These are phyloP conservation scores for Mormoops blainvillei DNA, from an alignment of 2,113 vertebrate species.

Conservation along the genomic window DNA sequence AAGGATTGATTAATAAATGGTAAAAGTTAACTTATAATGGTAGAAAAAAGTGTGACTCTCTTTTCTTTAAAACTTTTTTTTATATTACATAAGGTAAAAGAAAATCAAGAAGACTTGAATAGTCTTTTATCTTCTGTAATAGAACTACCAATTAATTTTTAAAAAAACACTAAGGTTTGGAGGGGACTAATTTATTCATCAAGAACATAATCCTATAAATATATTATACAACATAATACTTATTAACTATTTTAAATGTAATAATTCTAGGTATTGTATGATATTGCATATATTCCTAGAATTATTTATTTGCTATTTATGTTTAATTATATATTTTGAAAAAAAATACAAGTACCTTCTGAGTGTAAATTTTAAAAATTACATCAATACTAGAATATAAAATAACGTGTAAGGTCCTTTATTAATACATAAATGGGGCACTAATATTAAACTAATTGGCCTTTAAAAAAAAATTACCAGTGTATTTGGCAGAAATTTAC, in stretches of 20 bases:
- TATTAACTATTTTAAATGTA: neutral
- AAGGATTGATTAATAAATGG: neutral
- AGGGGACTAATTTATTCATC: neutral
- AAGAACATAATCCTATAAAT: neutral
- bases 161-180: neutral
- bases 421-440: neutral
- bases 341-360: neutral
- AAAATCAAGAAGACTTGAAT: neutral
- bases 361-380: neutral
- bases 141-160: neutral
- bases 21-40: neutral
- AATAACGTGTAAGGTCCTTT: neutral
- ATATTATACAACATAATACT: neutral
- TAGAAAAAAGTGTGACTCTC: neutral
- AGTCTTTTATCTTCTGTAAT: neutral
- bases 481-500: neutral
- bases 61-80: neutral
- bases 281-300: neutral
- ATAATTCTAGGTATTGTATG: neutral
- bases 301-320: slow-evolving; percentile 4
- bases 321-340: neutral
- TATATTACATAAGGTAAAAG: neutral
- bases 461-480: neutral
- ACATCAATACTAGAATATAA: neutral
- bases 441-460: neutral